Evolutionary conservation across 53 echinoderm and acorn worm species (phyloP), one percentile per base, ranked within the genome.

Genomic region (Holothuria scabra): DNA sequence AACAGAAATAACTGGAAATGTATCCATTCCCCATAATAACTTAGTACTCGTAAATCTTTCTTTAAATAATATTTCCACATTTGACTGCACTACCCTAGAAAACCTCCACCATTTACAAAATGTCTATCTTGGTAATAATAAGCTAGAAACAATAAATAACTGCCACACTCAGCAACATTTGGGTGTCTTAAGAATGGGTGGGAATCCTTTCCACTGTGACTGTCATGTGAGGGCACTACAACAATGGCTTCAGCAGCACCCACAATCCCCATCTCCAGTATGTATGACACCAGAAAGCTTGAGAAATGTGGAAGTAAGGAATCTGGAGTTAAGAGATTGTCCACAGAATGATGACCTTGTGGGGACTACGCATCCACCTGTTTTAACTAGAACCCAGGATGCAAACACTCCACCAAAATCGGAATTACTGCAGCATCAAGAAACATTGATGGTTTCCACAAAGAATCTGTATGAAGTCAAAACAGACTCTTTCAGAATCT

Each of bases 201-300:
- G 49, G 13, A 85, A 85, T 61, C 85, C 85, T 28, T 60, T 85
- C 49, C 16, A 85, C 26, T 85, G 85, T 44, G 56, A 60, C 76
- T 85, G 85, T 46, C 21, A 22, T 10, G 24, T 61, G 18, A 60
- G 30, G 35, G 6, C 37, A 1, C 85, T 85, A 20, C 25, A 46
- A 19, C 12, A 16, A 44, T 85, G 75, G 85, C 52, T 74, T 25
- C 23, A 62, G 41, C 16, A 28, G 7, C 52, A 78, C 21, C 78
- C 78, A 4, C 26, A 58, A 0, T 31, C 31, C 5, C 30, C 78
- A 31, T 57, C 57, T 9, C 78, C 78, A 7, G 16, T 21, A 1
- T 78, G 78, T 56, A 25, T 55, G 29, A 78, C 48, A 13, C 78
- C 78, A 28, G 57, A 57, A 31, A 21, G 20, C 11, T 25, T 64